Evolutionary conservation across 2,888 invertebrate genomes (phyloP).

Genomic region (Drosophila paramelanica): DNA sequence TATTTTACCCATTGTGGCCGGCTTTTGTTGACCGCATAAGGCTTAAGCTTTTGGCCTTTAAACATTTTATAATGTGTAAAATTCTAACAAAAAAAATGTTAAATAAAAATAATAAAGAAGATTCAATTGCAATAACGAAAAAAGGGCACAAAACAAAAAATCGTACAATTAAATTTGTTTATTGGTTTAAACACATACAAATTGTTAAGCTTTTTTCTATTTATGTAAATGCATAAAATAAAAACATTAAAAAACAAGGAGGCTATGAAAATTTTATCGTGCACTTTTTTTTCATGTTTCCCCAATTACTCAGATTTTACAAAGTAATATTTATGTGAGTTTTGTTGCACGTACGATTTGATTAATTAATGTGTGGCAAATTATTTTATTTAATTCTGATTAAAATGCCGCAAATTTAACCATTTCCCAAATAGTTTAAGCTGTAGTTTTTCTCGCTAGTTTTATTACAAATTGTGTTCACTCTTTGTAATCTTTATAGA

Average conservation of each 20-base stretch:
- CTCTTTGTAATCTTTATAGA: slow-evolving; percentile 4
- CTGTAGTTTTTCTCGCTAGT: not conserved
- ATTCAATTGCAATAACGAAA: slow-evolving; percentile 30
- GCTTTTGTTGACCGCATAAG: slow-evolving; percentile 73
- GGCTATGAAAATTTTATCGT: not conserved
- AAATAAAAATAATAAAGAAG: slow-evolving; percentile 22
- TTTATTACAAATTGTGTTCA: too few relatives aligned
- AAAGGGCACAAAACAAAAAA: slow-evolving; percentile 33
- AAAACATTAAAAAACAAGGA: not conserved
- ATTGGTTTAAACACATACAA: slow-evolving; percentile 65
- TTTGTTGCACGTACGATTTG: slow-evolving; percentile 13
- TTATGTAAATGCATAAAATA: slow-evolving; percentile 9
- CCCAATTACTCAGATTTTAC: slow-evolving; percentile 1
- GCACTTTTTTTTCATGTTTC: not conserved
- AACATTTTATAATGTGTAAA: slow-evolving; percentile 67
- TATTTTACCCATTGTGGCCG: slow-evolving; percentile 74
- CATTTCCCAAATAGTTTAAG: not conserved
- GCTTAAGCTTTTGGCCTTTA: slow-evolving; percentile 79
- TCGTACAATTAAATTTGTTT: slow-evolving; percentile 61
- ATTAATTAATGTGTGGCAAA: slow-evolving; percentile 13
- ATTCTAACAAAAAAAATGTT: slow-evolving; percentile 54
- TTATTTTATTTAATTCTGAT: slow-evolving; percentile 11
- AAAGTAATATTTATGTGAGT: slow-evolving; percentile 14
- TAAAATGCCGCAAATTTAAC: not conserved
- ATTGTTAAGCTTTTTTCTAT: slow-evolving; percentile 60